These are phyloP conservation scores for Lepilemur ruficaudatus DNA, from an alignment of 2,797 vertebrate species.

Conservation along the genomic window DNA sequence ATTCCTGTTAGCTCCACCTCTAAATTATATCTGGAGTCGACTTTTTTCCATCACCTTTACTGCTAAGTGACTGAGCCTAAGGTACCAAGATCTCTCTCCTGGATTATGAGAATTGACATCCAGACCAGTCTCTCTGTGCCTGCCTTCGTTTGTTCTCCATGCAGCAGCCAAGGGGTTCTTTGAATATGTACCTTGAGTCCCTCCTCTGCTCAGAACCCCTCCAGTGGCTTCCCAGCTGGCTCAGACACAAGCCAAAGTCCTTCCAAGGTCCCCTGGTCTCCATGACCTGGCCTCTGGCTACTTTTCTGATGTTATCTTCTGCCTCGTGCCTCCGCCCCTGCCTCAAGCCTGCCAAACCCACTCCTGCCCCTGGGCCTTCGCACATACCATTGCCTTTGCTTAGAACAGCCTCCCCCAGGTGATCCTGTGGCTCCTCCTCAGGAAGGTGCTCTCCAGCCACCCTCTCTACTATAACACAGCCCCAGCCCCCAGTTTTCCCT, in stretches of 20 bases:
- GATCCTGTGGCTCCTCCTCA: not conserved
- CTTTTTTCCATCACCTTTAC: not conserved
- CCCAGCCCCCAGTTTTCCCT: not conserved
- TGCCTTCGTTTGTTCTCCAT: not conserved
- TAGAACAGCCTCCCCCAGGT: not conserved
- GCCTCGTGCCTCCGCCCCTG: not conserved
- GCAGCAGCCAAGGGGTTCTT: not conserved
- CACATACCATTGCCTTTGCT: not conserved
- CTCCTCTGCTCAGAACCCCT: not conserved
- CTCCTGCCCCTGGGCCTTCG: not conserved
- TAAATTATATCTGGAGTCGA: not conserved
- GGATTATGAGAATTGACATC: not conserved
- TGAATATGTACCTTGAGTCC: not conserved
- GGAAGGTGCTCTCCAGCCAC: not conserved
- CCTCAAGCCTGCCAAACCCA: not conserved
- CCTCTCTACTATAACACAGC: not conserved
- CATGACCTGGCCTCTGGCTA: not conserved
- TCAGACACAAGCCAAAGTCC: not conserved
- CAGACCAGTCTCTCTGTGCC: not conserved
- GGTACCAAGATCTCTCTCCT: not conserved
- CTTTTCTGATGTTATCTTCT: not conserved
- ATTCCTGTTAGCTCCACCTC: not conserved
- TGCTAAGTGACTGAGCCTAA: fast-evolving
- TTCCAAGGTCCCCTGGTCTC: not conserved
- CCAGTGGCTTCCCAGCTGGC: not conserved